Percentiles rank a stretch among this genome's conserved stretches.
phyloP scores from a whole-genome alignment of 1,140 invertebrate species.

The Adelges cooleyi region DNA sequence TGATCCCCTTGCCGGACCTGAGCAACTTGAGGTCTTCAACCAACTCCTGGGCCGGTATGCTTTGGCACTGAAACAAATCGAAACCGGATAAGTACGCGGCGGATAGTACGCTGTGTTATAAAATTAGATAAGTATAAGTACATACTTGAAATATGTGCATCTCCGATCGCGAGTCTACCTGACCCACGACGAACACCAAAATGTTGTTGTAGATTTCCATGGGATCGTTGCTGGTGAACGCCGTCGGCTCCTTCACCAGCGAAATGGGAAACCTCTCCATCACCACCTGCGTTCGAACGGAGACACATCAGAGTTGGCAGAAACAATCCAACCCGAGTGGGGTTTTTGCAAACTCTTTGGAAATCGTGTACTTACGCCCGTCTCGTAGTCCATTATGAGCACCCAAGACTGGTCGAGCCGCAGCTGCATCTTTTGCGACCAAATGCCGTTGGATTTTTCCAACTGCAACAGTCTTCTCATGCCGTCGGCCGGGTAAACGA shows the following conservation, averaged over 20 bases:
- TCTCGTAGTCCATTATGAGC: slow-evolving; percentile 91
- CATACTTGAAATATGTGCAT: slow-evolving; percentile 96
- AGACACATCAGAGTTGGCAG: slow-evolving; percentile 28
- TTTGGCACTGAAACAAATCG: slow-evolving; percentile 51
- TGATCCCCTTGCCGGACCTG: slow-evolving; percentile 55
- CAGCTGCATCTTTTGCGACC: slow-evolving; percentile 96
- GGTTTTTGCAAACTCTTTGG: too few relatives aligned
- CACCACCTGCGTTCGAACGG: slow-evolving; percentile 69
- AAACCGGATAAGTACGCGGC: background rate
- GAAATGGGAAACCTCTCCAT: slow-evolving; percentile 91
- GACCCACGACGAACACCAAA: slow-evolving; percentile 84
- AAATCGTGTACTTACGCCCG: slow-evolving; percentile 56
- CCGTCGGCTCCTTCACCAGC: slow-evolving; percentile 86
- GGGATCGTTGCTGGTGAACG: slow-evolving; percentile 90
- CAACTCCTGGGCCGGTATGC: slow-evolving; percentile 70
- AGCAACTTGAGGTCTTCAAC: slow-evolving; percentile 75
- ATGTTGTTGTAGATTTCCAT: slow-evolving; percentile 98
- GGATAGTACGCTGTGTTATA: background rate
- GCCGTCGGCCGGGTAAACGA: slow-evolving; percentile 84
- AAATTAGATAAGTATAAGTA: background rate
- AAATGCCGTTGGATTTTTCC: slow-evolving; percentile 95
- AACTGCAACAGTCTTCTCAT: slow-evolving; percentile 86
- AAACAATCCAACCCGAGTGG: background rate
- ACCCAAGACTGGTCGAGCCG: slow-evolving; percentile 76
- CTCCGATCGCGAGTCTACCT: slow-evolving; percentile 62